Conservation (phyloP, 2,113 vertebrate genomes). For the Zeus faber region DNA sequence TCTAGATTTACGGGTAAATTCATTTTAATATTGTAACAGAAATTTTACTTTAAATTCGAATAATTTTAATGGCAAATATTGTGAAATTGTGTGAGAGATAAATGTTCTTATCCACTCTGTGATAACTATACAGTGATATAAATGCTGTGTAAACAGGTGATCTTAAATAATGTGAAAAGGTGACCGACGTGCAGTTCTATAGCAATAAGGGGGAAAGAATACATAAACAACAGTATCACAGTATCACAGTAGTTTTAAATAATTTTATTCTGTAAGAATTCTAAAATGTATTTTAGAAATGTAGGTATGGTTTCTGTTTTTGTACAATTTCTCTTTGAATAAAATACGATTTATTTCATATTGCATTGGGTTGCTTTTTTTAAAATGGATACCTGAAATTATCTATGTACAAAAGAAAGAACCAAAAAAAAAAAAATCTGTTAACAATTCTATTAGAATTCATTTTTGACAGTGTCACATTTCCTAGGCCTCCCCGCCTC, state of each 20-base stretch:
- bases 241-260: conserved; percentile 64
- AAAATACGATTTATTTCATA: conserved; percentile 71
- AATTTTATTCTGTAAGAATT: conserved; percentile 76
- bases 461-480: conserved; percentile 36
- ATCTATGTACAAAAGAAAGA: conserved; percentile 73
- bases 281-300: conserved; percentile 65
- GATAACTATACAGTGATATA: no score
- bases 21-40: no score
- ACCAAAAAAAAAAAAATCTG: conserved; percentile 61
- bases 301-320: conserved; percentile 49
- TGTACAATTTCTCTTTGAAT: conserved; percentile 67
- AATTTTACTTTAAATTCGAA: no score
- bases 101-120: no score
- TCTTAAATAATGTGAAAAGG: neutral
- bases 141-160: no score
- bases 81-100: no score
- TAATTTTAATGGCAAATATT: no score
- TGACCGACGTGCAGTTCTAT: neutral
- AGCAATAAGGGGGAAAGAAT: neutral
- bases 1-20: no score
- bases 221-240: conserved; percentile 12
- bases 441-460: conserved; percentile 67
- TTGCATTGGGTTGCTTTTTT: conserved; percentile 63
- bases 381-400: conserved; percentile 65
- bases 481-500: neutral